Evolutionary conservation across 2,888 invertebrate genomes (phyloP).

Genomic region (Masnerella sp.): DNA sequence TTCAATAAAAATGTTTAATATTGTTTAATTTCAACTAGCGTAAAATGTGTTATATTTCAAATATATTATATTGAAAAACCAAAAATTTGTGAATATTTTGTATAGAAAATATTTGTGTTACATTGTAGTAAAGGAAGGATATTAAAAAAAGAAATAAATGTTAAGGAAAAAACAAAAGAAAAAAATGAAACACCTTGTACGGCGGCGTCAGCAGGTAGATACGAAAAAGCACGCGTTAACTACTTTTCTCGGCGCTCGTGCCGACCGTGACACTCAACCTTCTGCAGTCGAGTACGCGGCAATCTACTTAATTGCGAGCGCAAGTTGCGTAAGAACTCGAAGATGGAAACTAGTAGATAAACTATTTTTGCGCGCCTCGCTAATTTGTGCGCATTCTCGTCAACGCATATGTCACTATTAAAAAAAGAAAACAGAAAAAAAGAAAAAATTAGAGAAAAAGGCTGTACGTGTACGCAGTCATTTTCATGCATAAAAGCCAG

Average conservation of each 20-base stretch:
- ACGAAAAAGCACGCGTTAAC: constrained; percentile 49
- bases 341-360: constrained; percentile 51
- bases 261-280: constrained; percentile 69
- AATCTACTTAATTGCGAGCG: constrained; percentile 38
- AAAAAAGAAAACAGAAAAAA: constrained; percentile 1
- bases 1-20: not conserved
- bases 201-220: constrained; percentile 64
- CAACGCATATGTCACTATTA: constrained; percentile 13
- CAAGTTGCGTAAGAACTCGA: constrained; percentile 50
- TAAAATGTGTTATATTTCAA: not conserved
- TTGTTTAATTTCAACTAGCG: not conserved
- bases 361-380: constrained; percentile 32
- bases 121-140: too few species aligned
- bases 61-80: too few species aligned
- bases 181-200: constrained; percentile 16
- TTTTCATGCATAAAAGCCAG: too few species aligned
- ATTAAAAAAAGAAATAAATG: too few species aligned
- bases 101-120: too few species aligned
- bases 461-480: too few species aligned
- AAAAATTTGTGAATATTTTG: too few species aligned
- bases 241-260: constrained; percentile 43
- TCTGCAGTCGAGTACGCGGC: constrained; percentile 47
- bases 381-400: constrained; percentile 26
- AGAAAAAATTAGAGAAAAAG: too few species aligned
- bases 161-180: not conserved